These are phyloP conservation scores for Cydia amplana DNA, from an alignment of 1,140 invertebrate genomes.

Conservation along the genomic window DNA sequence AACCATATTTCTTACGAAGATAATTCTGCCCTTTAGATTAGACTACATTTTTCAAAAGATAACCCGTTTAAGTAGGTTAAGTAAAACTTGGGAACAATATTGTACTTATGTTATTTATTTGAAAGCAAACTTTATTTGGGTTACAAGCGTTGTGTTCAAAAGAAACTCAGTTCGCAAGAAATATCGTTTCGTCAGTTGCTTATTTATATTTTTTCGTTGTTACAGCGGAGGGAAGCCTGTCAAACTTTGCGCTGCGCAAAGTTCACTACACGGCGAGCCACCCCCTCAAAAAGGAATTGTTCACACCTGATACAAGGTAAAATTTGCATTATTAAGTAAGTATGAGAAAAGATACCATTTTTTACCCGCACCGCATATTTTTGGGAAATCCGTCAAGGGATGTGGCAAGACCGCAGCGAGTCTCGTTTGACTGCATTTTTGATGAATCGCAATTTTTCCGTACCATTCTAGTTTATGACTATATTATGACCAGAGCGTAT, in stretches of 20 bases:
- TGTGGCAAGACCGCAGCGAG: constrained; percentile 6
- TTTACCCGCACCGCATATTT: neutral
- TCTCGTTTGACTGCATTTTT: constrained; percentile 17
- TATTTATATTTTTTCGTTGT: constrained; percentile 66
- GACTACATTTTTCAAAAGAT: neutral
- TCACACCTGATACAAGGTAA: constrained; percentile 83
- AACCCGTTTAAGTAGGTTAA: constrained; percentile 10
- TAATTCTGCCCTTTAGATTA: neutral
- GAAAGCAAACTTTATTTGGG: constrained; percentile 17
- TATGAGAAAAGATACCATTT: constrained; percentile 1
- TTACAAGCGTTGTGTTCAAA: constrained; percentile 12
- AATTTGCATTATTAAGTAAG: constrained; percentile 32
- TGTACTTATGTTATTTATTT: neutral
- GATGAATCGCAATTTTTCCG: neutral
- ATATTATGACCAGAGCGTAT: neutral
- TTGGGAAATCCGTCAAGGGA: constrained; percentile 22
- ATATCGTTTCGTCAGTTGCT: constrained; percentile 21
- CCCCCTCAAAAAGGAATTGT: constrained; percentile 83
- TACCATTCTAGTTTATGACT: neutral
- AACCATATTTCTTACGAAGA: constrained; percentile 9
- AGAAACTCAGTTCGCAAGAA: constrained; percentile 21
- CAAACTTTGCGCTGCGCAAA: constrained; percentile 87
- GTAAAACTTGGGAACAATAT: neutral
- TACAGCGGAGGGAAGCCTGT: constrained; percentile 92
- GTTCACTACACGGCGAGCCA: constrained; percentile 86